Evolutionary conservation across 2,113 vertebrate species (phyloP).

Genomic region (Emydocephalus ijimae): DNA sequence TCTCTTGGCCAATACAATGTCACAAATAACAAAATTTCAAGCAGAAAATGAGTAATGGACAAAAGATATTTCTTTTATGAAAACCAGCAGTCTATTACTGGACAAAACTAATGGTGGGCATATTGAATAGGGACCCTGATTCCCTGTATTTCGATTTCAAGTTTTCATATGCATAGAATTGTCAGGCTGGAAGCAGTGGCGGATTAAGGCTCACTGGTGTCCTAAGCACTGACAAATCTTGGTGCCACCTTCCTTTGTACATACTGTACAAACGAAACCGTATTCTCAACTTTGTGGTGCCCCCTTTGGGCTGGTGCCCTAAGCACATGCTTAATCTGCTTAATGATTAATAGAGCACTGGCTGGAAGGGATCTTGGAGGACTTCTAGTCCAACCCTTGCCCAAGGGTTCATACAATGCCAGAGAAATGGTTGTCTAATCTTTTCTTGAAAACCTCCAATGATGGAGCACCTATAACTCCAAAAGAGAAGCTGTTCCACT

Average conservation of each 20-base stretch:
- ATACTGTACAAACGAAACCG: no score
- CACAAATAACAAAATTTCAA: background rate
- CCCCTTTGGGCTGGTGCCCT: no score
- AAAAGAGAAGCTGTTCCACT: background rate
- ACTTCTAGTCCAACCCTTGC: background rate
- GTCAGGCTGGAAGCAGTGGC: background rate
- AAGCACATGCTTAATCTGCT: no score
- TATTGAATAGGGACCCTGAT: background rate
- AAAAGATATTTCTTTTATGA: background rate
- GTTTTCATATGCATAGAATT: background rate
- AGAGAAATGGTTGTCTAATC: background rate
- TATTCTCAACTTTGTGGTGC: no score
- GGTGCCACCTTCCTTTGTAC: no score
- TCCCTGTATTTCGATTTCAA: background rate
- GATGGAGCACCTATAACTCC: background rate
- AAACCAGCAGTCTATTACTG: background rate
- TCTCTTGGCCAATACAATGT: background rate
- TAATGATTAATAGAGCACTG: no score
- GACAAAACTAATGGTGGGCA: background rate
- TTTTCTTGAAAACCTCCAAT: background rate
- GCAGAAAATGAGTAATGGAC: background rate
- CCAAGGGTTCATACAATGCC: background rate
- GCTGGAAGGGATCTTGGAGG: background rate
- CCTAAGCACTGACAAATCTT: no score
- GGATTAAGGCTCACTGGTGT: no score